Conservation (phyloP, 2,888 invertebrate species). For the Pristionchus fissidentatus region DNA sequence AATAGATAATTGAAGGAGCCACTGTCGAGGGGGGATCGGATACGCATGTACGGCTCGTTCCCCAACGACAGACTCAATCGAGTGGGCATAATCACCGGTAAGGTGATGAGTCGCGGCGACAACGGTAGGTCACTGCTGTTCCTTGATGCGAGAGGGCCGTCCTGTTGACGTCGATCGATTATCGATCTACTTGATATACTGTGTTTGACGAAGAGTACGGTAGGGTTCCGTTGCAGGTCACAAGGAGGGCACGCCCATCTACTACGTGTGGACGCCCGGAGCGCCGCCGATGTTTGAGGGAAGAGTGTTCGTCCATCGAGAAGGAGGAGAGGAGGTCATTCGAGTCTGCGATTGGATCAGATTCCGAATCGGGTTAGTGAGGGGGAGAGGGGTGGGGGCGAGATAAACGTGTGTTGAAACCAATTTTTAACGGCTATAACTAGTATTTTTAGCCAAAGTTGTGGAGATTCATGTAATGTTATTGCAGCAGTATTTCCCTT, state of each 20-base stretch:
- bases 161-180: too few species aligned
- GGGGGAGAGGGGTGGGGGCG: not conserved
- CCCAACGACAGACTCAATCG: not conserved
- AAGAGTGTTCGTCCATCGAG: not conserved
- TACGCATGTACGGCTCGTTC: not conserved
- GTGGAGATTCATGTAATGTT: too few species aligned
- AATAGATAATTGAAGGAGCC: not conserved
- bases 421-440: too few species aligned
- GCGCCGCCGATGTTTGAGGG: slow-evolving; percentile 21
- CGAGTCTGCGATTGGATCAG: slow-evolving; percentile 23
- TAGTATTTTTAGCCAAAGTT: too few species aligned
- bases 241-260: not conserved
- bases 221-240: not conserved
- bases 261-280: slow-evolving; percentile 37
- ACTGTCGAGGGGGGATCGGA: not conserved
- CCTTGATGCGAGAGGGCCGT: too few species aligned
- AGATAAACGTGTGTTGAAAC: not conserved
- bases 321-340: not conserved
- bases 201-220: not conserved
- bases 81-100: slow-evolving; percentile 6
- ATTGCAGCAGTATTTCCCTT: too few species aligned
- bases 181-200: not conserved
- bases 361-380: not conserved
- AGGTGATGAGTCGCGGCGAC: too few species aligned
- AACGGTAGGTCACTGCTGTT: too few species aligned